Base-by-base conservation (phyloP, 2,888 invertebrate species). In the Melanotus villosus region DNA sequence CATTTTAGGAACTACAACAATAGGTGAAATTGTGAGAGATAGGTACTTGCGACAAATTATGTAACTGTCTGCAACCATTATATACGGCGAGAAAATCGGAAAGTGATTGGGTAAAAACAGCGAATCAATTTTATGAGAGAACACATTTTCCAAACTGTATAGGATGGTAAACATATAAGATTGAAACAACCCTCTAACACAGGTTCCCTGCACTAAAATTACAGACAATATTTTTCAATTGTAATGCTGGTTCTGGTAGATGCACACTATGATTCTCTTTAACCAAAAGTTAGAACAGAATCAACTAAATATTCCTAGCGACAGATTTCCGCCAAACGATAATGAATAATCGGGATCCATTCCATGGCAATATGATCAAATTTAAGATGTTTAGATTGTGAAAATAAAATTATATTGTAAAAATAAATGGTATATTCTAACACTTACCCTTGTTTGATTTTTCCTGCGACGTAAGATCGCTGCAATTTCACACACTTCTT, bases 41-140 rank as follows among this genome's bases (percentile, higher is more conserved):
- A n/a, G n/a, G n/a, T 73, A 78, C 80, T 32, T 81, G 81, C 71
- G 45, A 43, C 36, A 73, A 65, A 58, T 78, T 82, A 56, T 79
- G 77, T 76, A 72, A 76, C 69, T 68, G 60, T 23, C 73, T 80
- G 58, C 75, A 72, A 36, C 52, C 71, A 12, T 36, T 52, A 32
- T 54, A 34, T 23, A 67, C 62, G 43, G 9, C 26, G 19, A 5
- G 10, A 12, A 50, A 50, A 41, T 18, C 54, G 6, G 43, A 41
- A 54, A 21, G 23, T 9, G 34, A 70, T 32, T 74, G 73, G 73
- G 59, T 73, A 65, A 23, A 73, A 43, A 73, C 75, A 38, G 70
- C 73, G 18, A 67, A 68, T 59, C 71, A 69, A 68, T 78, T 73
- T 73, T 43, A 73, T 58, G 71, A 50, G 58, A 72, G 62, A 68